Percentiles rank a stretch among this genome's conserved stretches.
Evolutionary conservation across 2,888 invertebrate genomes (phyloP).

Genomic region (Rutpela maculata): DNA sequence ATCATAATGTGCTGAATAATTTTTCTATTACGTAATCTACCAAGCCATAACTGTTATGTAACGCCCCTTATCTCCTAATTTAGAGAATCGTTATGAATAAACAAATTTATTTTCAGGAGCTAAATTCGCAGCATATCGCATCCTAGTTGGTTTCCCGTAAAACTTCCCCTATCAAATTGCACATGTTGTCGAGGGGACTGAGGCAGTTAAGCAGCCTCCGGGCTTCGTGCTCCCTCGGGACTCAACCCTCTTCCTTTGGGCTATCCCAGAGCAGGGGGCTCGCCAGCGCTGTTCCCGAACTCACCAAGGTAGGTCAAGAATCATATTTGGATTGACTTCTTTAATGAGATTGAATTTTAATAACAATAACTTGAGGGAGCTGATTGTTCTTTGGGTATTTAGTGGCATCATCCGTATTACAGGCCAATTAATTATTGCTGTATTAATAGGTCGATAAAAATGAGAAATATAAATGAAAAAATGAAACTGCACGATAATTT

Average conservation of each 20-base stretch:
- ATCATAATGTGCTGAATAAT: background rate
- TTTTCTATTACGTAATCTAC: background rate
- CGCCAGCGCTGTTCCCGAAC: constrained; percentile 59
- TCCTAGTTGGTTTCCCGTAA: constrained; percentile 28
- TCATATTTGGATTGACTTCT: constrained; percentile 29
- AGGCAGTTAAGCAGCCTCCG: constrained; percentile 57
- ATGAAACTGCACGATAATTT: too few species aligned
- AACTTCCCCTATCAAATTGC: constrained; percentile 41
- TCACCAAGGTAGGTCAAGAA: constrained; percentile 64
- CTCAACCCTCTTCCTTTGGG: constrained; percentile 51
- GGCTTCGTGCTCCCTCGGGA: constrained; percentile 53
- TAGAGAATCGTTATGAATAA: constrained; percentile 25
- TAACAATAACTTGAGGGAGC: constrained; percentile 10
- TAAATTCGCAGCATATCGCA: constrained; percentile 28
- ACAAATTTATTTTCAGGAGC: constrained; percentile 35
- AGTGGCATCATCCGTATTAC: constrained; percentile 3
- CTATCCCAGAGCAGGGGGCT: constrained; percentile 46
- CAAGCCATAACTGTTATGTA: background rate
- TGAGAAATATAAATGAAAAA: too few species aligned
- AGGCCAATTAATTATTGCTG: background rate
- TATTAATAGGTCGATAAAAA: too few species aligned
- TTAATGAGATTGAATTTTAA: constrained; percentile 40
- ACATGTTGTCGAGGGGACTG: constrained; percentile 60
- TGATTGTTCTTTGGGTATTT: background rate
- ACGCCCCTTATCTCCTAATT: constrained; percentile 21